phyloP scores from a whole-genome alignment of 2,888 invertebrate species.

The Aporophyla lueneburgensis region DNA sequence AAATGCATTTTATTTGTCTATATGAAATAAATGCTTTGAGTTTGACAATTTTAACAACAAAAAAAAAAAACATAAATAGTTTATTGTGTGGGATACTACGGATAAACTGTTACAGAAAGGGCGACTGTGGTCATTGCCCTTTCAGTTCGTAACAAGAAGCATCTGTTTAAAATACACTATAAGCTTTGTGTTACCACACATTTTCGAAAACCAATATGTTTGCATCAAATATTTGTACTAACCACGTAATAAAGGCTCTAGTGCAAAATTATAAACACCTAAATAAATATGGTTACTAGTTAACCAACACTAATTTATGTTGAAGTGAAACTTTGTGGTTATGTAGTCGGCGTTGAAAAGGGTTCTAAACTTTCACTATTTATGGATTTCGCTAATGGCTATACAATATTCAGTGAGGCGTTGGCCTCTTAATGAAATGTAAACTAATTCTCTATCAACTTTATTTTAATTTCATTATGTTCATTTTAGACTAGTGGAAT shows the following conservation, averaged over 20 bases:
- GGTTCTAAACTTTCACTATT: constrained; percentile 43
- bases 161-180: too few species aligned
- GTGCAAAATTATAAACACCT: constrained; percentile 23
- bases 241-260: background rate
- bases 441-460: constrained; percentile 25
- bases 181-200: background rate
- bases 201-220: constrained; percentile 14
- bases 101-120: too few species aligned
- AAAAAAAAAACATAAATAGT: too few species aligned
- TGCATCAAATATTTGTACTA: constrained; percentile 28
- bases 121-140: too few species aligned
- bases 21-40: too few species aligned
- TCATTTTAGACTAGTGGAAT: background rate
- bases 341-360: constrained; percentile 42
- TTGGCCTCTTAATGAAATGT: background rate
- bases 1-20: too few species aligned
- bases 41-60: too few species aligned
- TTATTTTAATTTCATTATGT: constrained; percentile 3
- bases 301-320: constrained; percentile 39
- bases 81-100: too few species aligned
- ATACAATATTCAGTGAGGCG: constrained; percentile 28
- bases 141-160: too few species aligned
- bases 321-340: constrained; percentile 41
- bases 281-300: constrained; percentile 32
- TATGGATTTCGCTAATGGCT: constrained; percentile 15